Conservation (phyloP, 2,797 vertebrate genomes). For the Anguilla marmorata region DNA sequence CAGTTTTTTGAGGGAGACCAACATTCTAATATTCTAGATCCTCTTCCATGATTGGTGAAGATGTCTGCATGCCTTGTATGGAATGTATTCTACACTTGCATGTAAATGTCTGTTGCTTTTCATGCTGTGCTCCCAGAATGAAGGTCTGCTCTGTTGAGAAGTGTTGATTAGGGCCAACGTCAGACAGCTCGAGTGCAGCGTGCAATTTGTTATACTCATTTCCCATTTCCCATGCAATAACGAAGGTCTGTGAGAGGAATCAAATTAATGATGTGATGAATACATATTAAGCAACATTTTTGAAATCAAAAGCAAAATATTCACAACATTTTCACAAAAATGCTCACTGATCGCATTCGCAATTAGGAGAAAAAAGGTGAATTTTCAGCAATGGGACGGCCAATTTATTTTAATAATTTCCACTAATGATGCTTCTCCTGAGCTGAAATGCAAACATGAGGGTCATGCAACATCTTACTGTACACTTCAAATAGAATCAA, state of each 20-base stretch:
- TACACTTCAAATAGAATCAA: not conserved
- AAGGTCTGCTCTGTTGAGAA: slow-evolving; percentile 33
- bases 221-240: slow-evolving; percentile 25
- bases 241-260: slow-evolving; percentile 42
- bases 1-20: not conserved
- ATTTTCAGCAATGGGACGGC: not conserved
- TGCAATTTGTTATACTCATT: slow-evolving; percentile 25
- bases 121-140: slow-evolving; percentile 23
- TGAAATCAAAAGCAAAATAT: not conserved
- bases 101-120: not conserved
- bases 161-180: slow-evolving; percentile 32
- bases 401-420: not conserved
- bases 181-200: slow-evolving; percentile 21
- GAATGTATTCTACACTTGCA: not conserved
- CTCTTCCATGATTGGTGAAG: not conserved
- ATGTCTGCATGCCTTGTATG: not conserved
- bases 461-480: not conserved
- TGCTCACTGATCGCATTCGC: not conserved
- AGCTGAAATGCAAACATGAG: not conserved
- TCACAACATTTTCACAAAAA: not conserved
- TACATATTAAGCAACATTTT: not conserved
- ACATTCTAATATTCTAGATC: not conserved
- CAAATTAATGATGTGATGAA: slow-evolving; percentile 14
- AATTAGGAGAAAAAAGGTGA: not conserved
- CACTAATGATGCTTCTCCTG: not conserved